Evolutionary conservation across 1,140 invertebrate species (phyloP), one percentile per base, ranked within the genome.

Genomic region (Trypoxylus dichotomus): DNA sequence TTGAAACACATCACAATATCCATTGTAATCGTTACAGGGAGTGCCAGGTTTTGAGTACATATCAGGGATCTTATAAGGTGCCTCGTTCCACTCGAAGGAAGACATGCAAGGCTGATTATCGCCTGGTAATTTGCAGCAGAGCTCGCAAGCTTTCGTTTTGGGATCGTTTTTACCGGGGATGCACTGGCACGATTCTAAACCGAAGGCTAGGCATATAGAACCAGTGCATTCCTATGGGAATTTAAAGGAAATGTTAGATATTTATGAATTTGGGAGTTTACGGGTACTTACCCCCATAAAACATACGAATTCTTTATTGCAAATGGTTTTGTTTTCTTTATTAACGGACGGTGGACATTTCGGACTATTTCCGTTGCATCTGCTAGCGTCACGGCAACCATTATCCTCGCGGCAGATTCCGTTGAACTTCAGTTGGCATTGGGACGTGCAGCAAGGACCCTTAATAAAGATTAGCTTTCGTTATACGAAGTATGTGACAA

Each of bases 1-100:
- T 88, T 98, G 95, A 87, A 99, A 99, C 47, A 99, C 97, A 88
- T 99, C 98, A 88, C 98, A 99, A 88, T 99, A 99, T 19, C 98
- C 98, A 84, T 96, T 96, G 87, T 98, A 99, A 86, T 99, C 96
- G 86, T 99, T 98, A 86, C 98, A 99, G 0, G 98, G 97, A 29
- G 96, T 96, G 68, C 95, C 95, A 0, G 95, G 95, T 84, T 97
- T 98, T n/a, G 95, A 93, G 87, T 92, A 96, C 92, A 97, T 94
- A 83, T 96, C 94, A 0, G 96, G 96, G 80, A 97, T 94, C 86
- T 97, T 95, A 84, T 93, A 96, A 0, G 95, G 95, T 41, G 91
- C 88, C 27, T 92, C 90, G 85, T 97, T 97, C 95, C 95, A 97
- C 80, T 94, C 92, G 86, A 96, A 97, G 19, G 95, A 96, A 42